These are phyloP conservation scores for Scaeva pyrastri DNA, from an alignment of 2,888 invertebrate species.

Conservation along the genomic window DNA sequence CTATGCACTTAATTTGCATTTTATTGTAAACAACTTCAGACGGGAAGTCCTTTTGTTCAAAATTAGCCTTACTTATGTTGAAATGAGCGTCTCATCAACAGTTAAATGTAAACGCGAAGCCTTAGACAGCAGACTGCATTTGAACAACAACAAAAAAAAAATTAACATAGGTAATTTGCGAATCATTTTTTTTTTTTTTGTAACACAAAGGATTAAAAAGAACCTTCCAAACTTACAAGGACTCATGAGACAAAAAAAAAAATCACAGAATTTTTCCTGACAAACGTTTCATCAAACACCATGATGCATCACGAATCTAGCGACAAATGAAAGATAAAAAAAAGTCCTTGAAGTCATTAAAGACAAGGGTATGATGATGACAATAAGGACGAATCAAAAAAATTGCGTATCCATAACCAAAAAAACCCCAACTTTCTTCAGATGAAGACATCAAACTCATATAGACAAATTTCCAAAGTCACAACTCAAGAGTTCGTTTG, in stretches of 20 bases:
- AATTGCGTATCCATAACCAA: constrained; percentile 58
- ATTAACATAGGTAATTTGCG: constrained; percentile 24
- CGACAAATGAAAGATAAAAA: constrained; percentile 27
- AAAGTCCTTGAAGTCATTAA: constrained; percentile 65
- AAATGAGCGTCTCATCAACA: not conserved
- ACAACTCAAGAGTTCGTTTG: constrained; percentile 74
- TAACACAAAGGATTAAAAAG: not conserved
- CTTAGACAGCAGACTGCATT: constrained; percentile 32
- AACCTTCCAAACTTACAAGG: constrained; percentile 54
- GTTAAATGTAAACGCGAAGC: not conserved
- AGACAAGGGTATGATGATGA: constrained; percentile 51
- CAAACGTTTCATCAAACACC: constrained; percentile 18
- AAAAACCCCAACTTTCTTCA: constrained; percentile 50
- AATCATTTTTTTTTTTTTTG: not conserved
- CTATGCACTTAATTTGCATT: not conserved
- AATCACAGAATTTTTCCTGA: constrained; percentile 29
- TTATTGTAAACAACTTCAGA: not conserved
- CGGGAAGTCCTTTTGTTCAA: not conserved
- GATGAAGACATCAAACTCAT: constrained; percentile 24
- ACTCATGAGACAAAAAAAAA: constrained; percentile 26
- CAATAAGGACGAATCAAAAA: constrained; percentile 35
- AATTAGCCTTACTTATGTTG: not conserved
- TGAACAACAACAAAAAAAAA: too few relatives aligned
- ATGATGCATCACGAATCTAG: not conserved
- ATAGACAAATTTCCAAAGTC: constrained; percentile 70